phyloP scores from a whole-genome alignment of 1,140 invertebrate species.

The Paraescarpia echinospica region DNA sequence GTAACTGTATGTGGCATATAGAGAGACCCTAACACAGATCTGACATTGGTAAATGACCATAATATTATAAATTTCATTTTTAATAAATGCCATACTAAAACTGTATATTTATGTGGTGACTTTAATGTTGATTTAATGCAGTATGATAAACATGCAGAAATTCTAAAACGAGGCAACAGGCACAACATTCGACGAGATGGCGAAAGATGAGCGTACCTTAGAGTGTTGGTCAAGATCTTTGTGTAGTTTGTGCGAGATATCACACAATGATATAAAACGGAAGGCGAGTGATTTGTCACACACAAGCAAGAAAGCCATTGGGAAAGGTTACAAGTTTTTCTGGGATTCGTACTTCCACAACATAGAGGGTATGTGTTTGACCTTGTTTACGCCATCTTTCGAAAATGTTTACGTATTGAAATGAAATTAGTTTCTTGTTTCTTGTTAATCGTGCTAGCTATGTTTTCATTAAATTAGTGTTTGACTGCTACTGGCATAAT shows the following conservation, averaged over 20 bases:
- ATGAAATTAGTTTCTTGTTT: background rate
- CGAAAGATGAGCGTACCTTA: background rate
- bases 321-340: slow-evolving; percentile 4
- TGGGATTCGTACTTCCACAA: background rate
- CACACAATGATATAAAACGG: background rate
- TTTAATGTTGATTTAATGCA: no score
- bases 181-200: background rate
- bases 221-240: background rate
- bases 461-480: background rate
- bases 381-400: background rate
- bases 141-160: no score
- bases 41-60: no score
- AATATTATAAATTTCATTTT: no score
- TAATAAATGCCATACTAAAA: no score
- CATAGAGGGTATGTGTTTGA: background rate
- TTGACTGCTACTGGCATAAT: background rate
- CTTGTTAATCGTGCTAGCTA: background rate
- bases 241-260: no score
- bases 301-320: no score
- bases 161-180: background rate
- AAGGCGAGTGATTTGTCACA: background rate
- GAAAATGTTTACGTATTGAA: no score
- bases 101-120: no score
- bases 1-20: no score
- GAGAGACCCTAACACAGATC: no score